Evolutionary conservation across 1,140 invertebrate species (phyloP).

Genomic region (Wasmannia auropunctata): DNA sequence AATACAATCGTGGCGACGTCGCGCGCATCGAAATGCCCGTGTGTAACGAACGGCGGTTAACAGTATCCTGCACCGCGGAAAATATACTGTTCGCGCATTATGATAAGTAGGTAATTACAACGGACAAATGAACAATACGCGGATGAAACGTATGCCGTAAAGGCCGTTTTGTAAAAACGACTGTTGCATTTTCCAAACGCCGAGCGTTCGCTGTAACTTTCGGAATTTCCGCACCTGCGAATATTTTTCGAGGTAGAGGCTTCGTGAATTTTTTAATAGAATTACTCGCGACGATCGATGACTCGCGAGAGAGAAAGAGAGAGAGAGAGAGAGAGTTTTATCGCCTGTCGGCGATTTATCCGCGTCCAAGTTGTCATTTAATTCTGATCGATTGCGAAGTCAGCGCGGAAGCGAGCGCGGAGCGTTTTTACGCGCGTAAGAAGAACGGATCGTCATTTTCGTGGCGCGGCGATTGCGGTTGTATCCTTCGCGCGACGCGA

Average conservation of each 20-base stretch:
- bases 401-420: constrained; percentile 14
- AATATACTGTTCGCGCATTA: not conserved
- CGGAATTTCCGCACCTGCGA: not conserved
- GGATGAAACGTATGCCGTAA: not conserved
- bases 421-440: not conserved
- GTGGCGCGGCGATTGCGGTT: constrained; percentile 8
- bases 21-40: not conserved
- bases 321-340: too few species aligned
- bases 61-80: not conserved
- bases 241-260: not conserved
- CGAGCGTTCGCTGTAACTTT: not conserved
- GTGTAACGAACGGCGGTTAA: not conserved
- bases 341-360: constrained; percentile 30
- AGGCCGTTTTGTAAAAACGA: not conserved
- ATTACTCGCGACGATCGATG: not conserved
- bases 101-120: constrained; percentile 15
- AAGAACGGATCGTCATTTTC: constrained; percentile 6
- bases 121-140: not conserved
- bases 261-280: not conserved
- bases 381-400: constrained; percentile 34
- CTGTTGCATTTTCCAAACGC: not conserved
- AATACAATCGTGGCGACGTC: constrained; percentile 14
- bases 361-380: constrained; percentile 13
- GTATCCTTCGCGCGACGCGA: constrained; percentile 2
- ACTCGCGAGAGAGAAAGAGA: not conserved